Percentiles rank a stretch among this genome's conserved stretches.
Evolutionary conservation across 35 echinoderm and acorn worm species (phyloP).

Genomic region (Eucidaris tribuloides): DNA sequence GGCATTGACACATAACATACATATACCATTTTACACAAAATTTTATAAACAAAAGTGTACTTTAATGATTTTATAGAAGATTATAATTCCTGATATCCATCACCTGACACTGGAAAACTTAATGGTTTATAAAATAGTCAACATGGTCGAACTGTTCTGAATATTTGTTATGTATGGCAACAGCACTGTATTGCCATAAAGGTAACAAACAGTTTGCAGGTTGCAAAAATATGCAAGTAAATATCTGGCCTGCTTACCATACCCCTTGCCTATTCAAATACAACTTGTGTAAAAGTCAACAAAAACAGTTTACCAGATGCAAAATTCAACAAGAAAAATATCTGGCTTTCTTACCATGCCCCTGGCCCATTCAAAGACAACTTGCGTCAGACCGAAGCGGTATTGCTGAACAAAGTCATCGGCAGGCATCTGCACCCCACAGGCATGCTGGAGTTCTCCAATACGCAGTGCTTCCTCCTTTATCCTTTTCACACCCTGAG

Average conservation of each 20-base stretch:
- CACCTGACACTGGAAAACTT: no score
- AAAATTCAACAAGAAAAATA: not conserved
- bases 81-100: no score
- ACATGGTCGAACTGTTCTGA: no score
- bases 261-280: constrained; percentile 91
- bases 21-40: no score
- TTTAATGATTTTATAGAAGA: no score
- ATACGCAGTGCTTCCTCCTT: constrained; percentile 55
- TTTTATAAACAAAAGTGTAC: no score
- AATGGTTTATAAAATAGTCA: no score
- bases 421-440: constrained; percentile 64
- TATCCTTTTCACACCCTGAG: constrained; percentile 79
- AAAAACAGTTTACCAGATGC: no score
- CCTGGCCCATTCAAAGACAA: constrained; percentile 93
- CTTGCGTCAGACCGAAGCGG: constrained; percentile 91
- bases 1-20: no score
- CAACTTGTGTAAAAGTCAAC: constrained; percentile 90
- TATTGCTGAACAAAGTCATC: constrained; percentile 89
- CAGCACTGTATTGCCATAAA: no score
- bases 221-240: not conserved
- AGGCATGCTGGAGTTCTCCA: constrained; percentile 64
- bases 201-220: no score
- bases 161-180: no score
- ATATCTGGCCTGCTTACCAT: constrained; percentile 92
- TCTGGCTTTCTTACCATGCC: constrained; percentile 91